phyloP scores from a whole-genome alignment of 2,113 vertebrate species.

The Hemibagrus wyckioides region DNA sequence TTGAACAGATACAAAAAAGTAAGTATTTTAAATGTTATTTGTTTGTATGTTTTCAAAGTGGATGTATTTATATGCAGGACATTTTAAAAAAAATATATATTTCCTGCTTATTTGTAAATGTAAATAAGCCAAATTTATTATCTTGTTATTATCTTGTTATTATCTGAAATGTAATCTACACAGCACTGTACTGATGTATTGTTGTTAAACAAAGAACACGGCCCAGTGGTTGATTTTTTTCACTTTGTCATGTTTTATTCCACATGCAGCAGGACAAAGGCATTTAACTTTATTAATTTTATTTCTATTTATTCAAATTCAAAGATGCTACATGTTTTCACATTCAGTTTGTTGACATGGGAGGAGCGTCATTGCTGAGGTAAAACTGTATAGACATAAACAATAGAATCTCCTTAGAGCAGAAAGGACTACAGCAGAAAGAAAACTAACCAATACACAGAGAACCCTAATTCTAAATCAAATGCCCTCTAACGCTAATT shows the following conservation, averaged over 20 bases:
- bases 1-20: neutral
- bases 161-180: neutral
- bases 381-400: neutral
- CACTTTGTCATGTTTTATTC: neutral
- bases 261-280: neutral
- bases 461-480: neutral
- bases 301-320: neutral
- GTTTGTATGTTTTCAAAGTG: neutral
- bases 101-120: neutral
- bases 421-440: too few species aligned
- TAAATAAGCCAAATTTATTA: neutral
- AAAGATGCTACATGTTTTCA: conserved; percentile 14
- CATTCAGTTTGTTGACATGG: neutral
- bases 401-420: too few species aligned
- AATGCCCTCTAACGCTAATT: neutral
- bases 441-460: neutral
- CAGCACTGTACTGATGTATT: too few species aligned
- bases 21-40: neutral
- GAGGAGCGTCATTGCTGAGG: neutral
- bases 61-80: neutral
- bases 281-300: neutral
- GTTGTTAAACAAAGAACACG: neutral
- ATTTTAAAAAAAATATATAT: neutral
- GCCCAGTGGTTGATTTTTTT: neutral
- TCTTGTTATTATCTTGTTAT: neutral